phyloP scores from a whole-genome alignment of 2,113 vertebrate genomes.

The Sinocyclocheilus anophthalmus region DNA sequence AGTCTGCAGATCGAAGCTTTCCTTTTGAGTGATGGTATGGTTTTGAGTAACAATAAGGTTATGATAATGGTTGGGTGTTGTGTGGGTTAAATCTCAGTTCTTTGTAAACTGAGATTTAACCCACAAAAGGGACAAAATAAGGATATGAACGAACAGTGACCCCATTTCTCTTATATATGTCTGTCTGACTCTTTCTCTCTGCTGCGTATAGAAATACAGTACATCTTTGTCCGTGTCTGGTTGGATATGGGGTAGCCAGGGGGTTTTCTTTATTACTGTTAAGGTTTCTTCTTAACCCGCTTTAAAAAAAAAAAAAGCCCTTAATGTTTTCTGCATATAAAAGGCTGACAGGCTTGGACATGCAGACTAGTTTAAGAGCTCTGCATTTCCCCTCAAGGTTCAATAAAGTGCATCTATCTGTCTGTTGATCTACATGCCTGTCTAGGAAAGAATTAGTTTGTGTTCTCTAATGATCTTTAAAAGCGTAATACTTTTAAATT shows the following conservation, averaged over 20 bases:
- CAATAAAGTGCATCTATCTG: neutral
- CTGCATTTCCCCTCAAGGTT: neutral
- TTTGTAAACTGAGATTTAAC: neutral
- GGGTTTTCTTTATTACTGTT: conserved; percentile 18
- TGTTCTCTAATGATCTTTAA: neutral
- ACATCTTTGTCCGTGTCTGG: neutral
- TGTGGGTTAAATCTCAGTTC: neutral
- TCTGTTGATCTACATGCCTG: neutral
- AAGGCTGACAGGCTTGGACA: neutral
- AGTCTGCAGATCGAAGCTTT: neutral
- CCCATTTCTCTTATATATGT: neutral
- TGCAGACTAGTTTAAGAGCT: neutral
- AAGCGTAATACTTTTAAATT: neutral
- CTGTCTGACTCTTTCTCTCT: conserved; percentile 1
- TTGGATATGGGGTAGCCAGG: neutral
- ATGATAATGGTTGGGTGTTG: neutral
- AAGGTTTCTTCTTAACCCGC: neutral
- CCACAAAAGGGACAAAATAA: neutral
- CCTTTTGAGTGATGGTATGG: neutral
- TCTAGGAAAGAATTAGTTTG: neutral
- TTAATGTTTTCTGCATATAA: conserved; percentile 25
- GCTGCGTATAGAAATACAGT: conserved; percentile 15
- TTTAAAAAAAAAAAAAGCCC: neutral
- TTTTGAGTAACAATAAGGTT: neutral
- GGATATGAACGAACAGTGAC: neutral